phyloP scores from a whole-genome alignment of 2,888 invertebrate genomes.

The Suillia variegata region DNA sequence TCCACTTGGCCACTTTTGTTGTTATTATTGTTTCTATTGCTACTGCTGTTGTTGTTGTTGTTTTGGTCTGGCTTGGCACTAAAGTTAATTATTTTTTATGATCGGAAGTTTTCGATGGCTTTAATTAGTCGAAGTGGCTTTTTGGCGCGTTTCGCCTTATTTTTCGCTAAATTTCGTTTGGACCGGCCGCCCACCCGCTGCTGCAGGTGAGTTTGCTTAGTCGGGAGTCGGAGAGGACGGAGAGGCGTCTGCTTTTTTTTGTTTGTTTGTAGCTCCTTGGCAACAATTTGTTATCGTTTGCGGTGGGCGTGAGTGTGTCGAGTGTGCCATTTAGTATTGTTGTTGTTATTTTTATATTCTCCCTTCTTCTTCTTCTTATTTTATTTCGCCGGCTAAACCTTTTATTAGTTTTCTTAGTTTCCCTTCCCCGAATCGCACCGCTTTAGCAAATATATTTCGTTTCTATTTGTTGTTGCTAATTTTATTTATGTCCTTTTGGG shows the following conservation, averaged over 20 bases:
- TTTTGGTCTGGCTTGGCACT: conserved; percentile 30
- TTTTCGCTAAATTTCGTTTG: not conserved
- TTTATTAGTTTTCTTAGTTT: conserved; percentile 46
- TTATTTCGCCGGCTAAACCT: conserved; percentile 34
- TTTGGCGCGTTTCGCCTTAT: not conserved
- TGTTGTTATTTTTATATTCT: conserved; percentile 12
- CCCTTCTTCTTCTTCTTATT: not conserved
- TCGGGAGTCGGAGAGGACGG: too few relatives aligned
- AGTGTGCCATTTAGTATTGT: conserved; percentile 29
- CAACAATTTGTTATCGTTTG: not conserved
- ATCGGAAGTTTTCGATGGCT: conserved; percentile 46
- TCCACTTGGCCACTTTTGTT: too few relatives aligned
- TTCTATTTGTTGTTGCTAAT: conserved; percentile 53
- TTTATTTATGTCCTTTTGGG: conserved; percentile 53
- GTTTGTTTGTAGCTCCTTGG: not conserved
- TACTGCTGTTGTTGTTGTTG: not conserved
- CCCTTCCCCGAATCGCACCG: conserved; percentile 8
- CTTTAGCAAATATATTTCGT: conserved; percentile 43
- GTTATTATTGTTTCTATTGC: too few relatives aligned
- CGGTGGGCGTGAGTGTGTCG: conserved; percentile 10
- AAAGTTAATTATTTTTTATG: conserved; percentile 44
- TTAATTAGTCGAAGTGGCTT: conserved; percentile 42
- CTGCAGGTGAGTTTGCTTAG: conserved; percentile 1
- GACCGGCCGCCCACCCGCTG: not conserved
- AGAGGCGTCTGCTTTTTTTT: too few relatives aligned